phyloP scores from a whole-genome alignment of 2,113 vertebrate genomes.

The Furnarius figulus region DNA sequence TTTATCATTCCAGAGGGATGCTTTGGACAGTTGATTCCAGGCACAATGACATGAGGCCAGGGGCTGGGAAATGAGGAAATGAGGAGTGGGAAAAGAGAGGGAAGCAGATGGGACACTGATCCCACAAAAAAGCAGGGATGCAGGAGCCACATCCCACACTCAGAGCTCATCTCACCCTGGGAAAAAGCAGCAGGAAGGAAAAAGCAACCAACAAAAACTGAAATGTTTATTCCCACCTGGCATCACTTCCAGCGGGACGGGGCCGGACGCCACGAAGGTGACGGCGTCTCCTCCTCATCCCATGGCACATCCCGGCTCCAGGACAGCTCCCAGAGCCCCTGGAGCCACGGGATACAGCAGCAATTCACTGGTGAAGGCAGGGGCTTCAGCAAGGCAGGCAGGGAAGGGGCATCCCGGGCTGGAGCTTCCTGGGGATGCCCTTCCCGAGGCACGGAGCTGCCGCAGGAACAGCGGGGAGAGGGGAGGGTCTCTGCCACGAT shows the following conservation, averaged over 20 bases:
- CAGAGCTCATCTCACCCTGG: neutral
- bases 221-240: slow-evolving; percentile 68
- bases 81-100: neutral
- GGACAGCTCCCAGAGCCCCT: accelerated
- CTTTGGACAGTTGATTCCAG: neutral
- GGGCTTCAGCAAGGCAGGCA: neutral
- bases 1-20: neutral
- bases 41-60: accelerated
- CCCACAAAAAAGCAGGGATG: accelerated
- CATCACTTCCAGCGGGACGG: neutral
- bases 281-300: accelerated
- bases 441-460: neutral
- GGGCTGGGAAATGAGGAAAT: neutral
- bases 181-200: neutral
- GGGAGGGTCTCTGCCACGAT: accelerated
- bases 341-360: neutral
- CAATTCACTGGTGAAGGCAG: neutral
- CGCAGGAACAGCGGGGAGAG: accelerated
- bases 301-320: accelerated
- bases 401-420: neutral
- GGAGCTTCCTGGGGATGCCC: neutral
- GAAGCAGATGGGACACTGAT: accelerated
- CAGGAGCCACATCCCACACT: accelerated
- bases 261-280: neutral
- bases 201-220: neutral